Conservation (phyloP, 2,888 invertebrate genomes). For the Drosophila prolongata region DNA sequence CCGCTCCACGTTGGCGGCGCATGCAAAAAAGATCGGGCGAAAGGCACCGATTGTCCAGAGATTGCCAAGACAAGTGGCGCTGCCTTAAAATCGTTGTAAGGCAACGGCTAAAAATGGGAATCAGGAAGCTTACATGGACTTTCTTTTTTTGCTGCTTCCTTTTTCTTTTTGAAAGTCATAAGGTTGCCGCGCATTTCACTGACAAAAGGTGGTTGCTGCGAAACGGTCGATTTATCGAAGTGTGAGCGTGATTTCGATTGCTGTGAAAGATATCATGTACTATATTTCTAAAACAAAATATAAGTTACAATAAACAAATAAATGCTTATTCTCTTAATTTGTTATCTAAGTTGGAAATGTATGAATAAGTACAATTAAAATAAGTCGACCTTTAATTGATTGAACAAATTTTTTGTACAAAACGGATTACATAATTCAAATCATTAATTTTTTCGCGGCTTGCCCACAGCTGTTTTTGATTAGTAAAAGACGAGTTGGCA, state of each 20-base stretch:
- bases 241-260: background rate
- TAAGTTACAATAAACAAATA: too few species aligned
- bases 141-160: slow-evolving; percentile 19
- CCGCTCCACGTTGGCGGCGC: slow-evolving; percentile 44
- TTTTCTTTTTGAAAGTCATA: slow-evolving; percentile 37
- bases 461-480: slow-evolving; percentile 1
- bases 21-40: slow-evolving; percentile 67
- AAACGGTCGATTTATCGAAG: background rate
- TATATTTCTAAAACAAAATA: background rate
- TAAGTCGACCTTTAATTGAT: too few species aligned
- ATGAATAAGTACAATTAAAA: too few species aligned
- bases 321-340: too few species aligned
- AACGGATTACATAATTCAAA: background rate
- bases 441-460: background rate
- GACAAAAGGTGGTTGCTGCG: slow-evolving; percentile 35
- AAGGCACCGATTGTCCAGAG: slow-evolving; percentile 52
- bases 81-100: slow-evolving; percentile 35
- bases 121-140: slow-evolving; percentile 29
- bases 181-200: background rate
- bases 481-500: background rate
- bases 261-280: too few species aligned
- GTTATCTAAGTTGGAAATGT: too few species aligned
- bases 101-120: slow-evolving; percentile 30
- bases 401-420: too few species aligned
- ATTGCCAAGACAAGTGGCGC: slow-evolving; percentile 65